A percentile compares a stretch with the other conserved stretches of the same genome.
These are phyloP conservation scores for Campoletis raptor DNA, from an alignment of 2,888 invertebrate species.

Conservation along the genomic window DNA sequence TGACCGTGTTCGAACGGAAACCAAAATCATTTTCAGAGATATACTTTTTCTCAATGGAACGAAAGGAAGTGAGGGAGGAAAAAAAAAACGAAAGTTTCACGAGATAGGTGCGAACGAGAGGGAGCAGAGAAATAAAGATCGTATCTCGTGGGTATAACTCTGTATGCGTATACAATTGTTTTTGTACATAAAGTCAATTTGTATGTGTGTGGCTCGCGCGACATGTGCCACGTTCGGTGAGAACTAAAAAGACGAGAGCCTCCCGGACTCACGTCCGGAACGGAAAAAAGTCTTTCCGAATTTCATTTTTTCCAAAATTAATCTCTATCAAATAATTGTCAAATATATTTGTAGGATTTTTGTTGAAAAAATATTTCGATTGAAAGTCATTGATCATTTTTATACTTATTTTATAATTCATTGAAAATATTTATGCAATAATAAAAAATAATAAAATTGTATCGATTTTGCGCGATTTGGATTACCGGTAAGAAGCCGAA, in stretches of 20 bases:
- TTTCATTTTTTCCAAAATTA: neutral
- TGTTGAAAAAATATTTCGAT: neutral
- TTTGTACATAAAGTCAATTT: conserved; percentile 34
- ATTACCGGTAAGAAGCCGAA: conserved; percentile 9
- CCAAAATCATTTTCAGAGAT: neutral
- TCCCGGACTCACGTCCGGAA: neutral
- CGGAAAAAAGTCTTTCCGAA: neutral
- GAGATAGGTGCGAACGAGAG: conserved; percentile 54
- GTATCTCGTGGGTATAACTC: conserved; percentile 66
- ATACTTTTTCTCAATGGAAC: conserved; percentile 33
- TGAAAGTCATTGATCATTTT: no score
- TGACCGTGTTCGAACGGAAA: neutral
- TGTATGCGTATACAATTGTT: conserved; percentile 53
- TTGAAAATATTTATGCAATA: neutral
- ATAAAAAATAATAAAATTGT: neutral
- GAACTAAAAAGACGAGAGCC: conserved; percentile 38
- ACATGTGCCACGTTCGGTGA: conserved; percentile 58
- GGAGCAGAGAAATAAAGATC: conserved; percentile 45
- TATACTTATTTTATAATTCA: no score
- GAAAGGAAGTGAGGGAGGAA: conserved; percentile 36
- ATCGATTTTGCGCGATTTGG: conserved; percentile 6
- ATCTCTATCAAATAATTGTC: neutral
- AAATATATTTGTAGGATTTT: neutral
- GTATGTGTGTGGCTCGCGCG: conserved; percentile 21
- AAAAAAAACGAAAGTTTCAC: conserved; percentile 62